Percentiles rank a stretch among this genome's conserved stretches.
Evolutionary conservation across 2,797 vertebrate genomes (phyloP).

Genomic region (Typhlichthys eigenmanni): DNA sequence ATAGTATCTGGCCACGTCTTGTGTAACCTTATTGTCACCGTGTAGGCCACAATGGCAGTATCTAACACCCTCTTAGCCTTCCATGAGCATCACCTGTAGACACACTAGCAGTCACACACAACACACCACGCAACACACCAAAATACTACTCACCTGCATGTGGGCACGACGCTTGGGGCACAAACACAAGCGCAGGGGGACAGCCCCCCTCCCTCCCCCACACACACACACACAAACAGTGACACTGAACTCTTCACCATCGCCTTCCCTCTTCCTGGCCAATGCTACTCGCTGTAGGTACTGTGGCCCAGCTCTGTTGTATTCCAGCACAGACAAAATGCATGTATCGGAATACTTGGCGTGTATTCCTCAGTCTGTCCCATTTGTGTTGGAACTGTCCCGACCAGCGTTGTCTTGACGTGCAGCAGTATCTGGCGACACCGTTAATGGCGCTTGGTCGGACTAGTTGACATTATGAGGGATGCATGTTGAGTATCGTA

Average conservation of each 20-base stretch:
- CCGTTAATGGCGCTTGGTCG: not conserved
- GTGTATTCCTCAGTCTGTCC: slow-evolving; percentile 48
- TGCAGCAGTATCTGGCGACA: slow-evolving; percentile 1
- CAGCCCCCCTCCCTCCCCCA: slow-evolving; percentile 37
- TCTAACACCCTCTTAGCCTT: slow-evolving; percentile 74
- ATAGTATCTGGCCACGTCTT: slow-evolving; percentile 71
- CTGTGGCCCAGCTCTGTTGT: slow-evolving; percentile 17
- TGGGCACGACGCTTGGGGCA: slow-evolving; percentile 76
- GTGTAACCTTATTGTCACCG: slow-evolving; percentile 71
- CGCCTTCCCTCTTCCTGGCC: slow-evolving; percentile 62
- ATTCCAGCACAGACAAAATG: slow-evolving; percentile 55
- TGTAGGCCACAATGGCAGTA: slow-evolving; percentile 74
- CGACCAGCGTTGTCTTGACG: slow-evolving; percentile 7
- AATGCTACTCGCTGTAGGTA: slow-evolving; percentile 11
- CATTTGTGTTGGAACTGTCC: not conserved
- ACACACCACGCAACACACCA: slow-evolving; percentile 51
- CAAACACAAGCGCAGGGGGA: slow-evolving; percentile 69
- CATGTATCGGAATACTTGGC: slow-evolving; percentile 49
- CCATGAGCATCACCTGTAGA: slow-evolving; percentile 69
- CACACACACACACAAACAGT: slow-evolving; percentile 20
- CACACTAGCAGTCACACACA: slow-evolving; percentile 66
- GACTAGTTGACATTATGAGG: slow-evolving; percentile 34
- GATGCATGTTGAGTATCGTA: slow-evolving; percentile 56
- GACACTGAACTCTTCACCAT: slow-evolving; percentile 39
- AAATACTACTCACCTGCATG: slow-evolving; percentile 76